Evolutionary conservation across 2,888 invertebrate species (phyloP).

Genomic region (Tetranychus piercei): DNA sequence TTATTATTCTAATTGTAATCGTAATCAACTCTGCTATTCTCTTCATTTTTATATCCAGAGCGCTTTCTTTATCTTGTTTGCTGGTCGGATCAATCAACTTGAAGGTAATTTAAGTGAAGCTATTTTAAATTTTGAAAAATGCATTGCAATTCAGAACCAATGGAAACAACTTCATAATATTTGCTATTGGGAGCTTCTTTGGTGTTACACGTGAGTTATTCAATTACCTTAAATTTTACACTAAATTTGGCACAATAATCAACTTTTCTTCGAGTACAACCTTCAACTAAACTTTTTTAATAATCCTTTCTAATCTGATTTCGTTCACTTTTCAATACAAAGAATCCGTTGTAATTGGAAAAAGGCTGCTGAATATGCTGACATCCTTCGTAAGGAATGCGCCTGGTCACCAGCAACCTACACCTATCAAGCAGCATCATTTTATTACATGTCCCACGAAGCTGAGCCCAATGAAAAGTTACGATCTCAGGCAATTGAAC

Average conservation of each 20-base stretch:
- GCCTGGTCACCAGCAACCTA: constrained; percentile 84
- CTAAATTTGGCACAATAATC: not conserved
- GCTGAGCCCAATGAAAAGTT: constrained; percentile 25
- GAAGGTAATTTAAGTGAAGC: constrained; percentile 41
- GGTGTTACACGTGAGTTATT: constrained; percentile 53
- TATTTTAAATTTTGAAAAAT: constrained; percentile 17
- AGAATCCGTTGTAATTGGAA: constrained; percentile 49
- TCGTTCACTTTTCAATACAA: not conserved
- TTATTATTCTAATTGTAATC: no score
- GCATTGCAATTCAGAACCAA: constrained; percentile 18
- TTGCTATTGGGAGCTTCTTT: constrained; percentile 83
- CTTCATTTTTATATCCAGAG: constrained; percentile 39
- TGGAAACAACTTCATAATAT: constrained; percentile 67
- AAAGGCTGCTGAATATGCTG: constrained; percentile 51
- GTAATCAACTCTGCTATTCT: not conserved
- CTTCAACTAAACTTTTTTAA: no score
- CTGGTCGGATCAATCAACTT: constrained; percentile 63
- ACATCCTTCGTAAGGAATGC: constrained; percentile 51
- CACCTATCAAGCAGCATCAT: constrained; percentile 66
- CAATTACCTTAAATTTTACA: constrained; percentile 11
- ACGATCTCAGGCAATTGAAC: constrained; percentile 39
- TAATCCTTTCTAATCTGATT: not conserved
- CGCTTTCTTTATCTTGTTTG: constrained; percentile 77
- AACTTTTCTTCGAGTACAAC: no score
- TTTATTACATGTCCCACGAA: constrained; percentile 52